Evolutionary conservation across 2,797 vertebrate species (phyloP).

Genomic region (Ptychadena robeensis): DNA sequence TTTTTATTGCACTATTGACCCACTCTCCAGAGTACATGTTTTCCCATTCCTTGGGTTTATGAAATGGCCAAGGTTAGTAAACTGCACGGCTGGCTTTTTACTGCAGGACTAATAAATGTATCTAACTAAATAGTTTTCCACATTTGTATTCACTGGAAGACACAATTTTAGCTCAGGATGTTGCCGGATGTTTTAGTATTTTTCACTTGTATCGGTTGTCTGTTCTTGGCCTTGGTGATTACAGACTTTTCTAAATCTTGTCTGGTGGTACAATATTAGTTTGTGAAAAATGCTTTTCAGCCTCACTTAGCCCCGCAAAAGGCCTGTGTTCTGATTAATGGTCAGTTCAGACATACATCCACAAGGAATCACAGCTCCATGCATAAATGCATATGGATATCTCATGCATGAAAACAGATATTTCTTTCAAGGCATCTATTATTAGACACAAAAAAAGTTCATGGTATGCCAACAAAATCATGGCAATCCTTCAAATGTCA

Average conservation of each 20-base stretch:
- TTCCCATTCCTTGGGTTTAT: slow-evolving; percentile 6
- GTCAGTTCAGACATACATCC: neutral
- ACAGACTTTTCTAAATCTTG: slow-evolving; percentile 44
- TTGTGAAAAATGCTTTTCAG: slow-evolving; percentile 28
- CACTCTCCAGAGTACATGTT: slow-evolving; percentile 2
- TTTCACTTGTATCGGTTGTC: slow-evolving; percentile 21
- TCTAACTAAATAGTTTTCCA: slow-evolving; percentile 12
- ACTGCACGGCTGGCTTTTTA: slow-evolving; percentile 7
- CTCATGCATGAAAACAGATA: neutral
- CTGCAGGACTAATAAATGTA: slow-evolving; percentile 14
- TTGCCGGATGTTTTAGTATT: slow-evolving; percentile 14
- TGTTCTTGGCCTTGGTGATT: slow-evolving; percentile 30
- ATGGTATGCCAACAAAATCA: neutral
- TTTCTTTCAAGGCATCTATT: neutral
- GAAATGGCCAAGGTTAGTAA: slow-evolving; percentile 24
- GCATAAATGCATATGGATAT: neutral
- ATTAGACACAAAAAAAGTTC: neutral
- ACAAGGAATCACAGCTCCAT: neutral
- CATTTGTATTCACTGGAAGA: slow-evolving; percentile 18
- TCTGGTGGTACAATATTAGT: slow-evolving; percentile 16
- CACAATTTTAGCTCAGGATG: neutral
- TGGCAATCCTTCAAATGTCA: neutral
- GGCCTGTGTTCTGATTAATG: slow-evolving; percentile 10
- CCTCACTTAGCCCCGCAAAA: neutral
- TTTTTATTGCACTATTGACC: slow-evolving; percentile 36